A percentile compares a stretch with the other conserved stretches of the same genome.
Evolutionary conservation across 2,113 vertebrate genomes (phyloP).

Genomic region (Barnardius zonarius): DNA sequence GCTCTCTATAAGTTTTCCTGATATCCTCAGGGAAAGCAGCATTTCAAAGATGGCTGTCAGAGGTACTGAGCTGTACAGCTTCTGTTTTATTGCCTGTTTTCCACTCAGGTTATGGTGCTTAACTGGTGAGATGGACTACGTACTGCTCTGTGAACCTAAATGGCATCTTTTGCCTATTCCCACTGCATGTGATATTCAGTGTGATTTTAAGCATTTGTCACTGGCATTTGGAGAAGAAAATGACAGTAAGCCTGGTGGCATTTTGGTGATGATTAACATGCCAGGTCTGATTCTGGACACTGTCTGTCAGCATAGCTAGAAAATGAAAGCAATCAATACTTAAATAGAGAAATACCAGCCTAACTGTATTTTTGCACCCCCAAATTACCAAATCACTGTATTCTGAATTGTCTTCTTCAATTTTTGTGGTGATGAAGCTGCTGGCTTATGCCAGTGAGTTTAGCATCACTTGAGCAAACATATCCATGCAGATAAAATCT

Average conservation of each 20-base stretch:
- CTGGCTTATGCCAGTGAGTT: neutral
- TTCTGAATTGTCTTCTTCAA: neutral
- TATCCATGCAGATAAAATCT: neutral
- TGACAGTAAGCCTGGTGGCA: neutral
- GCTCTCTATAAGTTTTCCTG: neutral
- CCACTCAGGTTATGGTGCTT: neutral
- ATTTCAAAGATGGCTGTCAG: neutral
- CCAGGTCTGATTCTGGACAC: neutral
- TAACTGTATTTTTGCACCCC: neutral
- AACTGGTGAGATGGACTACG: neutral
- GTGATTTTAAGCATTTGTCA: neutral
- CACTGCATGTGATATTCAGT: neutral
- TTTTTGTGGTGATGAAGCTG: neutral
- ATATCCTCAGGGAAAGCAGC: neutral
- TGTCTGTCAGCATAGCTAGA: neutral
- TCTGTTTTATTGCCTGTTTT: neutral
- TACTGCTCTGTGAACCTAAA: neutral
- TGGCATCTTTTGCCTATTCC: neutral
- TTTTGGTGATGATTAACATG: conserved; percentile 19
- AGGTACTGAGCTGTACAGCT: neutral
- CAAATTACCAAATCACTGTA: neutral
- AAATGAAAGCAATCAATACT: neutral
- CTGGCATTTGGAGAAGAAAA: neutral
- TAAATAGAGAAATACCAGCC: neutral
- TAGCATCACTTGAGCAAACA: neutral